Evolutionary conservation across 2,888 invertebrate species (phyloP), one percentile per base, ranked within the genome.

Genomic region (Rugalucina vietnamica): DNA sequence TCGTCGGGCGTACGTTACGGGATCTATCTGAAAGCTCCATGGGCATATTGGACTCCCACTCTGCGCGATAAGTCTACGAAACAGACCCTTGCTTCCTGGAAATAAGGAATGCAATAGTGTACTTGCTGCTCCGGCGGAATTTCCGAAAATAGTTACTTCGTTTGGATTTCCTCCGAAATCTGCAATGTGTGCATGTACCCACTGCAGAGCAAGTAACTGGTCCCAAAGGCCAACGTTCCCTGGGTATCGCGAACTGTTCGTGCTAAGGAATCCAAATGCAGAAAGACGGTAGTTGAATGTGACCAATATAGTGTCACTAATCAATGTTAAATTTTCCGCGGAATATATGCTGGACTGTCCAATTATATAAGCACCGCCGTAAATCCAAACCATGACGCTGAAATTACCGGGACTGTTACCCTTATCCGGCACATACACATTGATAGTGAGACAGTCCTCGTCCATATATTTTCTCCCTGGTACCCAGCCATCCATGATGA

Each of bases 81-180:
- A 95, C 80, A 98, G 95, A 1, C 97, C 97, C 90, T 97, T 96
- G 89, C 98, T 98, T 57, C 97, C 97, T 0, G 98, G 98, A 0
- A 98, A 98, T 90, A 99, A 96, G 65, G 96, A 90, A 89, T 96
- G 96, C 24, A 95, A 94, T 43, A 97, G 97, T 12, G 98, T 98
- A 37, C 98, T 98, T 24, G 98, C 98, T 1, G 98, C 98, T 5
- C 99, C 98, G 43, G 98, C 98, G 77, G 98, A 98, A 95, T 99
- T 98, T n/a, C 98, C 99, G 94, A 98, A 98, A 76, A 99, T 95
- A 97, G 99, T 98, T 72, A 98, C 97, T 93, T 98, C 98, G 91
- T 97, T 96, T 32, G 98, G 97, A 95, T 98, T 98, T 8, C 98
- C 98, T 36, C 93, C 93, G 82, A 93, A 93, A 57, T 86, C 80